phyloP scores from a whole-genome alignment of 2,113 vertebrate species.

The Paramisgurnus dabryanus region DNA sequence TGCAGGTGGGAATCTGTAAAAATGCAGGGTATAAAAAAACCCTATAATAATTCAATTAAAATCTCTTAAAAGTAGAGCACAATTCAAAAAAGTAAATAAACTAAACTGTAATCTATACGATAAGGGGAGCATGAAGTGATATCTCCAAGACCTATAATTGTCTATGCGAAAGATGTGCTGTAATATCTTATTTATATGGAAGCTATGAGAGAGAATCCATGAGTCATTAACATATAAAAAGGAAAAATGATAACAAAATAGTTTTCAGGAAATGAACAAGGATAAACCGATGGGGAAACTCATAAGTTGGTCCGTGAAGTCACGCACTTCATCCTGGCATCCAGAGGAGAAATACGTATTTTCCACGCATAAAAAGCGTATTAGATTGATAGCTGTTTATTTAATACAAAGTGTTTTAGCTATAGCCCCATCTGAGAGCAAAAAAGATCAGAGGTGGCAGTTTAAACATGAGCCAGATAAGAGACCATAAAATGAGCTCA shows the following conservation, averaged over 20 bases:
- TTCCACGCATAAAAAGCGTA: neutral
- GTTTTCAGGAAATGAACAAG: constrained; percentile 34
- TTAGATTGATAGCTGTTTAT: neutral
- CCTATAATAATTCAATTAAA: neutral
- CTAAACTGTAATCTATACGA: neutral
- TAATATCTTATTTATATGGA: constrained; percentile 34
- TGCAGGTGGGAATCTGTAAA: neutral
- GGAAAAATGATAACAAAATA: constrained; percentile 48
- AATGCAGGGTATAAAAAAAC: neutral
- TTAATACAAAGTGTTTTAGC: neutral
- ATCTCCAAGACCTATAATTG: neutral
- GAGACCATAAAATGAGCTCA: constrained; percentile 16
- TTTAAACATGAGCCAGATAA: constrained; percentile 12
- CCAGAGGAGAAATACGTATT: neutral
- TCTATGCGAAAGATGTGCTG: neutral
- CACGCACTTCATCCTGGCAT: neutral
- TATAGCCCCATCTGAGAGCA: neutral
- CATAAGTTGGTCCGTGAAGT: neutral
- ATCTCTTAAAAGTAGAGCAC: neutral
- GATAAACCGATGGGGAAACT: constrained; percentile 26
- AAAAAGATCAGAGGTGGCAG: neutral
- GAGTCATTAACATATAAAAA: constrained; percentile 28
- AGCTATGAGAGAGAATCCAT: constrained; percentile 14
- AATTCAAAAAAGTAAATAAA: neutral
- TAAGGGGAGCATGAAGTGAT: neutral